Conservation (phyloP, 2,113 vertebrate species). For the Shinisaurus crocodilurus region DNA sequence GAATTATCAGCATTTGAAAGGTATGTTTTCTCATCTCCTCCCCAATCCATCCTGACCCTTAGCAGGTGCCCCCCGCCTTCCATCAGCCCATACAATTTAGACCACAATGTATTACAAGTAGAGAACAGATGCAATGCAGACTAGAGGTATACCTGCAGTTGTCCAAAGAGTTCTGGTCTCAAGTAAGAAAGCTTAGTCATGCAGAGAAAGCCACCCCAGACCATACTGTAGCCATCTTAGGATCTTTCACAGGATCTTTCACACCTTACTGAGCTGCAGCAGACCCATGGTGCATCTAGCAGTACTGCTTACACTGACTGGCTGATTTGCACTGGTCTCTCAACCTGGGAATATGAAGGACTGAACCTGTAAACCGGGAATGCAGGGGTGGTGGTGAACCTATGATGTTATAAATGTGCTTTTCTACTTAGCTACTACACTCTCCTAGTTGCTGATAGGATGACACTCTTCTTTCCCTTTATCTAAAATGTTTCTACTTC, state of each 20-base stretch:
- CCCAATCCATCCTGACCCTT: background rate
- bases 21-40: background rate
- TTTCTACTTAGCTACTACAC: background rate
- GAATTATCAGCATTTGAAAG: background rate
- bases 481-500: constrained; percentile 25
- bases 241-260: no score
- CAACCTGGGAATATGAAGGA: background rate
- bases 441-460: background rate
- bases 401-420: background rate
- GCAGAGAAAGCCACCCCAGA: background rate
- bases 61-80: background rate
- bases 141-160: background rate
- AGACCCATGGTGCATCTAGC: background rate
- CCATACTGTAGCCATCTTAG: background rate
- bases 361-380: no score
- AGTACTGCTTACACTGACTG: background rate
- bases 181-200: background rate
- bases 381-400: background rate
- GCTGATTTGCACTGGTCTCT: background rate
- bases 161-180: background rate
- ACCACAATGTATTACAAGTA: background rate
- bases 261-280: background rate
- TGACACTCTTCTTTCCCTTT: constrained; percentile 11
- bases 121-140: background rate
- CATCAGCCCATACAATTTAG: background rate